Base-by-base conservation (phyloP, 2,888 invertebrate genomes). In the Andrena camellia region DNA sequence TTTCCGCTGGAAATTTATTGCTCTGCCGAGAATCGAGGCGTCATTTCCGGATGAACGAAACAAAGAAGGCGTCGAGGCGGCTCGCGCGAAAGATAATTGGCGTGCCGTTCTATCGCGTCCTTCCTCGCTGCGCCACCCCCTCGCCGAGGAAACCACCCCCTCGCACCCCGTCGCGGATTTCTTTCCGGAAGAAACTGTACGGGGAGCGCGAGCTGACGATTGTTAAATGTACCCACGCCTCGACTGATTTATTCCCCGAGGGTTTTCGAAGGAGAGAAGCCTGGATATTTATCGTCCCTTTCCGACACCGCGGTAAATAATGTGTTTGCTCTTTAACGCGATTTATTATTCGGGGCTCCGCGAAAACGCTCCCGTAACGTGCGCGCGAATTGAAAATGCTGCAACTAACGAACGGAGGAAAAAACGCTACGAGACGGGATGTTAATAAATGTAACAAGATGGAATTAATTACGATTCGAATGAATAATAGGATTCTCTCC, bases 1-100 rank as follows among this genome's bases (percentile, higher is more conserved):
- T 88, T 88, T 88, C 88, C 88, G 88, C 69, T 86, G 84, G 84
- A 87, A 88, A 88, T 88, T 88, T 89, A 88, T 88, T 89, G 88
- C 84, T 59, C 83, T 85, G 88, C 75, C 83, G 89, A 88, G 88
- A 88, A 88, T 87, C 88, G 89, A 87, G 87, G 87, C 89, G 88
- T 89, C 89, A 89, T 89, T 89, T 89, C 89, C 89, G 89, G 81
- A 17, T 81, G 86, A 78, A 75, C 81, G 84, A 88, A 89, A 89
- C 89, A 89, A 89, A 89, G 86, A 86, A 81, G 67, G 74, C 81
- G 73, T 74, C 60, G 79, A n/a, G 33, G 42, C 68, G 71, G 42
- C 64, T 71, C 80, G 83, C 62, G 80, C 73, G 76, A 85, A 88
- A 86, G 86, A 88, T 88, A 88, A 88, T 88, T 88, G 88, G 81